These are phyloP conservation scores for Sarcophaga rosellei DNA, from an alignment of 2,888 invertebrate species.

Conservation along the genomic window DNA sequence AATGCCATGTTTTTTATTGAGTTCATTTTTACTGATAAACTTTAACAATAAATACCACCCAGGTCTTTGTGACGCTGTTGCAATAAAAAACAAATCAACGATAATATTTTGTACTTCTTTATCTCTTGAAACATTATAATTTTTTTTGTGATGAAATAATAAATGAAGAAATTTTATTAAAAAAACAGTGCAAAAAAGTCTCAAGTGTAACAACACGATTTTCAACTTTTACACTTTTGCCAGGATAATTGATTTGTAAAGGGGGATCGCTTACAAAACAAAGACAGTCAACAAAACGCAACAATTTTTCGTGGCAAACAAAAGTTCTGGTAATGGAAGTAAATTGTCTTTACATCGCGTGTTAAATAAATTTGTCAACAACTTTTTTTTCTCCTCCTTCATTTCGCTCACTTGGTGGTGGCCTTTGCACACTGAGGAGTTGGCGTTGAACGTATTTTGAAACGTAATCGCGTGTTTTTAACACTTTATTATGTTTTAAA, in stretches of 20 bases:
- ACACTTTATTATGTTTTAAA: constrained; percentile 66
- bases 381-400: constrained; percentile 16
- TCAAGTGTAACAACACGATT: constrained; percentile 47
- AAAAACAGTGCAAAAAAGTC: constrained; percentile 15
- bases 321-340: constrained; percentile 35
- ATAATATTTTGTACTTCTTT: no score
- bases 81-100: no score
- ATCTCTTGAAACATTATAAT: no score
- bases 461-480: constrained; percentile 63
- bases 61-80: no score
- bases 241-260: constrained; percentile 57
- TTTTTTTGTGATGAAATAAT: no score
- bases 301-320: constrained; percentile 18
- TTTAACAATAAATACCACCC: no score
- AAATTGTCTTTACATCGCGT: constrained; percentile 58
- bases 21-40: no score
- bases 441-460: background rate
- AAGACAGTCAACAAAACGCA: background rate
- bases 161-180: no score
- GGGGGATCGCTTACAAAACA: constrained; percentile 4
- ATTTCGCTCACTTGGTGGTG: constrained; percentile 7
- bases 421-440: constrained; percentile 9
- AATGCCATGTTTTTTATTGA: no score
- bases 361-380: constrained; percentile 66
- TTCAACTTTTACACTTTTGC: background rate